Conservation (phyloP, 64 coral and sea anemone species). For the Pachyseris speciosa region DNA sequence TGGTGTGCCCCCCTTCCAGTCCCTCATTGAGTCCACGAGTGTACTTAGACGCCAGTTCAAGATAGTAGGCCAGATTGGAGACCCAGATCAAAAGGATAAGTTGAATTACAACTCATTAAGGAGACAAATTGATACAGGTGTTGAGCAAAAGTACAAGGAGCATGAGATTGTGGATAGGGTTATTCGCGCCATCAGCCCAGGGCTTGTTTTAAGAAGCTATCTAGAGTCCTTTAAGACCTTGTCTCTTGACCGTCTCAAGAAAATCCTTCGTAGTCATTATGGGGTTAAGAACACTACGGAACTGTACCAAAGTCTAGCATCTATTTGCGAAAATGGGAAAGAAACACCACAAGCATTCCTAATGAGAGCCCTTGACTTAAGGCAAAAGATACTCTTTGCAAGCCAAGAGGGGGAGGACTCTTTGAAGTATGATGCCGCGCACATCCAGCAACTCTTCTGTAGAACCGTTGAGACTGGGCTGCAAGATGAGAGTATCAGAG, state of each 20-base stretch:
- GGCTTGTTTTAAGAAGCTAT: constrained; percentile 55
- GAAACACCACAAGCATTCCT: constrained; percentile 56
- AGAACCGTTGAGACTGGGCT: constrained; percentile 46
- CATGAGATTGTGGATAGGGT: constrained; percentile 18
- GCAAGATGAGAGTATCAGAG: constrained; percentile 20
- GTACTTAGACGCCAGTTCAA: constrained; percentile 38
- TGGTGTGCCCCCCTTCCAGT: not conserved
- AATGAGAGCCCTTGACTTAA: constrained; percentile 54
- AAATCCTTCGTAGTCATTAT: constrained; percentile 54
- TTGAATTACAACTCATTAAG: constrained; percentile 26
- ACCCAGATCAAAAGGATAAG: constrained; percentile 19
- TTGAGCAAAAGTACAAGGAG: not conserved
- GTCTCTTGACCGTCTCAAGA: constrained; percentile 41
- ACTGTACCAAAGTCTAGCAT: constrained; percentile 27
- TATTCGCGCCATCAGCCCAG: constrained; percentile 30
- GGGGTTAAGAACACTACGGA: constrained; percentile 39
- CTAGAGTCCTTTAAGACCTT: constrained; percentile 47
- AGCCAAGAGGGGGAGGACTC: constrained; percentile 42
- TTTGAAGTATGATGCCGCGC: not conserved
- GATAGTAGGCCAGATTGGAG: constrained; percentile 31
- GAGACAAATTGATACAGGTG: not conserved
- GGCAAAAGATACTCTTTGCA: constrained; percentile 67
- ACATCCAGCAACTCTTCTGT: constrained; percentile 3
- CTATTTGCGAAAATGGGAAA: constrained; percentile 12
- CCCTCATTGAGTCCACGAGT: not conserved